Evolutionary conservation across 2,888 invertebrate genomes (phyloP).

Genomic region (Chorisops tibialis): DNA sequence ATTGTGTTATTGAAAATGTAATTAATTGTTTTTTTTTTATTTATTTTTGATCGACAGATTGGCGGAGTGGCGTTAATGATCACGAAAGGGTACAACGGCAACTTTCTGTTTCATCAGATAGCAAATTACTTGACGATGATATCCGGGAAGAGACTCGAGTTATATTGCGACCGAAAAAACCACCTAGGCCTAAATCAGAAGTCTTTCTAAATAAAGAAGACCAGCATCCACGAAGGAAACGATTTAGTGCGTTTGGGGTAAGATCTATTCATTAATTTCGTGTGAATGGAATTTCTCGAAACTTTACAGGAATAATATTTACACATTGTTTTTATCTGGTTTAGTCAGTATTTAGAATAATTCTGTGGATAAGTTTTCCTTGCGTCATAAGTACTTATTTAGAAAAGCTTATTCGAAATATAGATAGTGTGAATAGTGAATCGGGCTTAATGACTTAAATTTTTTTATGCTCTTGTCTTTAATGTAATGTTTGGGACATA

Average conservation of each 20-base stretch:
- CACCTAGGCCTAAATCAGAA: slow-evolving; percentile 93
- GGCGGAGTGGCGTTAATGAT: slow-evolving; percentile 67
- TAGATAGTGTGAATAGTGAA: too few relatives aligned
- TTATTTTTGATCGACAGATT: slow-evolving; percentile 65
- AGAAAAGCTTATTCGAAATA: too few relatives aligned
- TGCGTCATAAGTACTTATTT: too few relatives aligned
- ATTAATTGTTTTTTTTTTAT: neutral
- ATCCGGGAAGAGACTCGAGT: slow-evolving; percentile 86
- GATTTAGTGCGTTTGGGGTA: slow-evolving; percentile 96
- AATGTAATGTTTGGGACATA: too few relatives aligned
- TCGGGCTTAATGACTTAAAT: too few relatives aligned
- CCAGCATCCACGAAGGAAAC: slow-evolving; percentile 76
- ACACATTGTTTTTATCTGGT: too few relatives aligned
- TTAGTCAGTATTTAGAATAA: too few relatives aligned
- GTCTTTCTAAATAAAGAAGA: slow-evolving; percentile 80
- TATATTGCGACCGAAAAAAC: slow-evolving; percentile 84
- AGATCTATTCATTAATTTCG: slow-evolving; percentile 47
- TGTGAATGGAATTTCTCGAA: too few relatives aligned
- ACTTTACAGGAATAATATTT: too few relatives aligned
- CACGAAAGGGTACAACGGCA: slow-evolving; percentile 85
- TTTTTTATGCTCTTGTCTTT: too few relatives aligned
- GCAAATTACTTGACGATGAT: slow-evolving; percentile 85
- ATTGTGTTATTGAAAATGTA: too few relatives aligned
- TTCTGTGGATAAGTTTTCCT: too few relatives aligned
- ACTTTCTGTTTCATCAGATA: slow-evolving; percentile 88